Evolutionary conservation across 1,140 invertebrate genomes (phyloP), one percentile per base, ranked within the genome.

Genomic region (Zaprionus inermis): DNA sequence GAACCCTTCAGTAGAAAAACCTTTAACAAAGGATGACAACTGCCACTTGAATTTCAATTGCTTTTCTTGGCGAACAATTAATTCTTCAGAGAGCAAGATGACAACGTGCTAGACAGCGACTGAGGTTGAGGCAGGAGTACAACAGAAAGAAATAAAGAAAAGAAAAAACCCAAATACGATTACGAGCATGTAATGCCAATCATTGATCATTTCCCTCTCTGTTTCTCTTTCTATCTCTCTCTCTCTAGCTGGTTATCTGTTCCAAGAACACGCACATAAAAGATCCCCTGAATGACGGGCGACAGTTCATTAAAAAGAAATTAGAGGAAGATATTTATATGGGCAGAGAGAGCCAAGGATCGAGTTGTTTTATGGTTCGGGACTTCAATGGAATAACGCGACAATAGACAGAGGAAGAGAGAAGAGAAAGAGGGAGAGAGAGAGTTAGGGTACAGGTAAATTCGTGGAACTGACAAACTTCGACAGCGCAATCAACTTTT

Each of bases 281-380:
- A 70, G 64, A 55, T 12, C 46, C 34, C 4, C 16, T 28, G 28
- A 73, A 66, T 66, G 80, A 60, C 71, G 49, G 41, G 68, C 68
- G 72, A 83, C 81, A 81, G 67, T 66, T 68, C 82, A 86, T 85
- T 85, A 85, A 86, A 85, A 81, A 61, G 57, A 82, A 81, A 85
- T 86, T 81, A 85, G 79, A 73, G 56, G 71, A 61, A 68, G 67
- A 60, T 56, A 59, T 58, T 49, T 79, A 70, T 69, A 78, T 73
- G 61, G 68, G 76, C 61, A 10, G 44, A 55, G 76, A 57, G 5
- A 44, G 63, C 51, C 38, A 32, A 20, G 24, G n/a, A 32, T 32
- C 30, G 30, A 54, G 18, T 49, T 18, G 44, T 49, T 49, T 49
- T 49, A 49, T 49, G 44, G 44, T 18, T 49, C 44, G 44, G 18